phyloP scores from a whole-genome alignment of 1,140 invertebrate species.

The Drosophila rufa region DNA sequence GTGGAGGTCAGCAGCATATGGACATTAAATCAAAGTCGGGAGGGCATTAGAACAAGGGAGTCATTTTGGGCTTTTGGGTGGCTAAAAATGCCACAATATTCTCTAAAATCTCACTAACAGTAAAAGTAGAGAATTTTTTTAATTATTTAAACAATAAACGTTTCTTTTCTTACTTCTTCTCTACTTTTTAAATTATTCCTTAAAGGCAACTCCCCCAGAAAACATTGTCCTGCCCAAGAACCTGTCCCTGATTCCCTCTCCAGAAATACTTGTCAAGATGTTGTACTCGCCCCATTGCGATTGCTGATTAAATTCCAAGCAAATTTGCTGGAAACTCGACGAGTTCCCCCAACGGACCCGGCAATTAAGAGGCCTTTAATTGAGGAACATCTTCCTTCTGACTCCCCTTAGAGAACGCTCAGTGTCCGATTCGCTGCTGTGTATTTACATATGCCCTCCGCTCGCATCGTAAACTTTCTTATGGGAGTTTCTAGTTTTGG shows the following conservation, averaged over 20 bases:
- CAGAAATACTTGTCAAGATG: constrained; percentile 12
- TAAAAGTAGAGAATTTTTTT: background rate
- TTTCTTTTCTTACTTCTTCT: too few species aligned
- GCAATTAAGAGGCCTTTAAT: constrained; percentile 69
- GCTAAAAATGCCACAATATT: background rate
- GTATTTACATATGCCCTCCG: constrained; percentile 69
- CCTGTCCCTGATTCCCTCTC: too few species aligned
- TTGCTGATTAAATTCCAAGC: constrained; percentile 55
- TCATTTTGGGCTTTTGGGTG: background rate
- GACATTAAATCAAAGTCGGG: constrained; percentile 3
- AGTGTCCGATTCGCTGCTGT: constrained; percentile 50
- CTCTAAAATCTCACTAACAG: background rate
- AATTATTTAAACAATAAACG: background rate
- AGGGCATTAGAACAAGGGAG: background rate
- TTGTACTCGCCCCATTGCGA: constrained; percentile 18
- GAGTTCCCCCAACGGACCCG: constrained; percentile 12
- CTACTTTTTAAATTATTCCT: background rate
- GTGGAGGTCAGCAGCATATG: background rate
- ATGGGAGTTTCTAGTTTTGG: constrained; percentile 81
- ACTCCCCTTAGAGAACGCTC: background rate
- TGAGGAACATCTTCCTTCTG: constrained; percentile 20
- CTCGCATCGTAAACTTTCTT: constrained; percentile 78
- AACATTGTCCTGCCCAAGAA: background rate
- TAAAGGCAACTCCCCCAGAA: background rate
- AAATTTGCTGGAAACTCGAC: constrained; percentile 51